Evolutionary conservation across 1,140 invertebrate genomes (phyloP).

Genomic region (Eupristina koningsbergeri): DNA sequence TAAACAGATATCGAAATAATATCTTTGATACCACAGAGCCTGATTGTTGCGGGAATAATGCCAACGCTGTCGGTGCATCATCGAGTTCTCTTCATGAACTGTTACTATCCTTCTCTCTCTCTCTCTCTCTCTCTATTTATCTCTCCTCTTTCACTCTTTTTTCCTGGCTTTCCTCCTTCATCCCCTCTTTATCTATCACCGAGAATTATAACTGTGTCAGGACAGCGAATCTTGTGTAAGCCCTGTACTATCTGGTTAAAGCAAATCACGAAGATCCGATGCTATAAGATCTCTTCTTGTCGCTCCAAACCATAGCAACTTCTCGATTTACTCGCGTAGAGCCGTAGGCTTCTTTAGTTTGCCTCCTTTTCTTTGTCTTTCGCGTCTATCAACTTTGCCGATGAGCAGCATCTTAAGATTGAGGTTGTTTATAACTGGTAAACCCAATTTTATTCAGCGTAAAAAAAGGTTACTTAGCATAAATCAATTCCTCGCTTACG

Average conservation of each 20-base stretch:
- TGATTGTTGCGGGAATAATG: constrained; percentile 13
- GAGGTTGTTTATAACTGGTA: not conserved
- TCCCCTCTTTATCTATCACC: not conserved
- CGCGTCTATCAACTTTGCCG: constrained; percentile 46
- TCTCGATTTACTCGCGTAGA: constrained; percentile 57
- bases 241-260: constrained; percentile 42
- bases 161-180: not conserved
- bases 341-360: too few species aligned
- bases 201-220: constrained; percentile 63
- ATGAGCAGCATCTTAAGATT: constrained; percentile 4
- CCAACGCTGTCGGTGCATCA: not conserved
- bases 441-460: not conserved
- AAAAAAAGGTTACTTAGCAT: not conserved
- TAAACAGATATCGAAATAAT: not conserved
- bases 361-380: constrained; percentile 49
- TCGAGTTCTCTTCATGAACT: not conserved
- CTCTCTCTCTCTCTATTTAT: not conserved
- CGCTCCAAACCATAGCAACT: constrained; percentile 40
- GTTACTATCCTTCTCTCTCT: not conserved
- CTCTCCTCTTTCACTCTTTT: not conserved
- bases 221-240: constrained; percentile 61
- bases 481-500: not conserved
- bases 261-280: constrained; percentile 62
- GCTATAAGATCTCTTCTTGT: constrained; percentile 53
- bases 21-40: not conserved